Evolutionary conservation across 1,140 invertebrate genomes (phyloP).

Genomic region (Galleria mellonella): DNA sequence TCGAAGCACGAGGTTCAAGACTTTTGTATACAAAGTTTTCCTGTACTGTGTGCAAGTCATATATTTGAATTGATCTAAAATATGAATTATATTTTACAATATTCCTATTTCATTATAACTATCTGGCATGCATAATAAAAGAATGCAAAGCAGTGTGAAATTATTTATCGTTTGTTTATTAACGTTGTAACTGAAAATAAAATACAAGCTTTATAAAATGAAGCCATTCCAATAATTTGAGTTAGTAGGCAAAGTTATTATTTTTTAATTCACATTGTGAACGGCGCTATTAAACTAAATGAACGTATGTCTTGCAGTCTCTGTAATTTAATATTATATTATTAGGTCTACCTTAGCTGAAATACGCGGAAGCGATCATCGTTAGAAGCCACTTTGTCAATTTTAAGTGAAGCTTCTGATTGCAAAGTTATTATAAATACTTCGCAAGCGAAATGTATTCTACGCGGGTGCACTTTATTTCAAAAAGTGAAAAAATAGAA

Average conservation of each 20-base stretch:
- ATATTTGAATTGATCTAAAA: too few relatives aligned
- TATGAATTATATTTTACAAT: conserved; percentile 51
- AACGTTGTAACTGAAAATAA: conserved; percentile 40
- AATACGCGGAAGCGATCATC: conserved; percentile 58
- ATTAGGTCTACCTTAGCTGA: conserved; percentile 39
- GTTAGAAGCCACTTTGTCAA: conserved; percentile 51
- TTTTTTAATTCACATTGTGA: conserved; percentile 49
- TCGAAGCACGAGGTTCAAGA: too few relatives aligned
- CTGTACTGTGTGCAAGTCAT: too few relatives aligned
- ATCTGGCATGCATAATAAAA: conserved; percentile 64
- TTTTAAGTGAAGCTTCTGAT: conserved; percentile 53
- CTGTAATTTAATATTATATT: conserved; percentile 14
- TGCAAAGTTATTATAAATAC: conserved; percentile 42
- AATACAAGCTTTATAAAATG: conserved; percentile 49
- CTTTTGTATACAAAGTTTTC: too few relatives aligned
- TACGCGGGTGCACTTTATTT: conserved; percentile 67
- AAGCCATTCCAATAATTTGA: conserved; percentile 70
- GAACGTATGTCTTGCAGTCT: conserved; percentile 40
- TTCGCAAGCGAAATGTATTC: conserved; percentile 58
- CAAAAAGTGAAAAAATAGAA: conserved; percentile 67
- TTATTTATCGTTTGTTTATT: conserved; percentile 38
- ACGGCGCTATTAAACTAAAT: conserved; percentile 52
- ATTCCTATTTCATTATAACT: conserved; percentile 38
- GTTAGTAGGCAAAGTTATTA: conserved; percentile 37
- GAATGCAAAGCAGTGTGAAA: conserved; percentile 67